These are phyloP conservation scores for Geothlypis trichas DNA, from an alignment of 2,113 vertebrate genomes.

Conservation along the genomic window DNA sequence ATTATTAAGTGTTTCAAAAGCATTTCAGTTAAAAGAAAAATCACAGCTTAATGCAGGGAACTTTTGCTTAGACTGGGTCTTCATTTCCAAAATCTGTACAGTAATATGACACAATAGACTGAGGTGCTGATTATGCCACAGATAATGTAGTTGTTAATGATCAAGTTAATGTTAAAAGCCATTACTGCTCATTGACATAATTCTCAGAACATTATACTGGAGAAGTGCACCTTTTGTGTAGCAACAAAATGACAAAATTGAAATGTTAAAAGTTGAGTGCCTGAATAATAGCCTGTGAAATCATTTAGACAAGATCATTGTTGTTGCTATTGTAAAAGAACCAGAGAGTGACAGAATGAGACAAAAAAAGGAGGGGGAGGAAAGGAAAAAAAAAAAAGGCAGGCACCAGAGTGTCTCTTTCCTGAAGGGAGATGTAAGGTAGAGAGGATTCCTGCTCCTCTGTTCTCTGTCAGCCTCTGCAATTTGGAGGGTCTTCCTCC, in stretches of 20 bases:
- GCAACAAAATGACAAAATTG: constrained; percentile 83
- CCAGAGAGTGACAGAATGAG: constrained; percentile 75
- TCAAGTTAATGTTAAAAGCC: constrained; percentile 82
- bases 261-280: constrained; percentile 83
- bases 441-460: constrained; percentile 47
- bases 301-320: constrained; percentile 84
- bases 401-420: constrained; percentile 52
- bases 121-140: constrained; percentile 76
- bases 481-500: constrained; percentile 59
- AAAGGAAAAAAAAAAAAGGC: background rate
- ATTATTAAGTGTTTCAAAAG: background rate
- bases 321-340: constrained; percentile 75
- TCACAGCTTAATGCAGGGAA: background rate
- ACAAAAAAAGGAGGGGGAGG: constrained; percentile 27
- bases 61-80: background rate
- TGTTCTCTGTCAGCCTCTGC: constrained; percentile 15
- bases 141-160: constrained; percentile 83
- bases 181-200: constrained; percentile 81
- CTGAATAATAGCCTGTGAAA: constrained; percentile 84
- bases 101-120: constrained; percentile 70
- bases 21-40: background rate
- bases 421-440: constrained; percentile 50
- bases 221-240: constrained; percentile 81
- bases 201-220: constrained; percentile 80
- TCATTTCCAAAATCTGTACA: constrained; percentile 63